Conservation (phyloP, 35 echinoderm and acorn worm species). For the Nesometra sesokonis region DNA sequence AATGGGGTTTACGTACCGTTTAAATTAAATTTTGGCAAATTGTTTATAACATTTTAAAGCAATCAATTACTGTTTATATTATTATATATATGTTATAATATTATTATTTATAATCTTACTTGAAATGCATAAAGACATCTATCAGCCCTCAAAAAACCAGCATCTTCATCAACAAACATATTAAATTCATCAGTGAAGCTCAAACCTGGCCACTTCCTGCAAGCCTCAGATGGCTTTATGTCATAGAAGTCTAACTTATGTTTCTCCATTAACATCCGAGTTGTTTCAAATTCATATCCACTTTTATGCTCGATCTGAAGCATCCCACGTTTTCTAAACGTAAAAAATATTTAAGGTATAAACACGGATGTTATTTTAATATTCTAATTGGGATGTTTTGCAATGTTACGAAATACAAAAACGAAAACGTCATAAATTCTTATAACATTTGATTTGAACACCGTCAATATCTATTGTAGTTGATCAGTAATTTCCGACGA, state of each 20-base stretch:
- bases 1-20: no score
- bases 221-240: slow-evolving; percentile 5
- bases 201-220: slow-evolving; percentile 13
- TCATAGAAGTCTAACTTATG: slow-evolving; percentile 3
- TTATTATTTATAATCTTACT: no score
- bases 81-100: no score
- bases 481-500: no score
- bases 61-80: no score
- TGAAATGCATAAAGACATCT: slow-evolving; percentile 47
- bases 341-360: background rate
- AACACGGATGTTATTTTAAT: background rate
- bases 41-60: no score
- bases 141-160: slow-evolving; percentile 50
- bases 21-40: no score
- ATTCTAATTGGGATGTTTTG: background rate
- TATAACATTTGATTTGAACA: no score
- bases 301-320: background rate
- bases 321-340: slow-evolving; percentile 11
- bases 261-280: background rate
- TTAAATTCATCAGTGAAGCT: slow-evolving; percentile 9
- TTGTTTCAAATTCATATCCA: background rate
- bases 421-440: no score
- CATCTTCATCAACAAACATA: slow-evolving; percentile 17
- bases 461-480: no score
- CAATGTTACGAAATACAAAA: no score